Conservation (phyloP, 37 sponge, comb jelly and placozoan genomes). For the Agelas oroides region DNA sequence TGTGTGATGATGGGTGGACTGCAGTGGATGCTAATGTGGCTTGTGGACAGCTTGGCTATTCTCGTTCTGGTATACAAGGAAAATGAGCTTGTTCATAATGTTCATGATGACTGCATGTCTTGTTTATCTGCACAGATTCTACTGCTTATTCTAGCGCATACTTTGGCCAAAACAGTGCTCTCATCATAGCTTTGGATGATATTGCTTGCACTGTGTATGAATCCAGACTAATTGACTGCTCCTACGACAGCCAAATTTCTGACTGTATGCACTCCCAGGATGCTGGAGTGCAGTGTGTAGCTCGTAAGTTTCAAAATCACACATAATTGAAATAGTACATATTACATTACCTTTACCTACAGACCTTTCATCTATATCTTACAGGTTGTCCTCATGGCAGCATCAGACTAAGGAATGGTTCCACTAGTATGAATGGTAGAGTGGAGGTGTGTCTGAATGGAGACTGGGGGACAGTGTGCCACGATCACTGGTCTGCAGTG, state of each 20-base stretch:
- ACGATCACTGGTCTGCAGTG: not conserved
- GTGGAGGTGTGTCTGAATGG: conserved; percentile 1
- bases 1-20: conserved; percentile 10
- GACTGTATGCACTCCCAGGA: too few relatives aligned
- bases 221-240: not conserved
- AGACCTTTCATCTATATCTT: too few relatives aligned
- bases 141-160: too few relatives aligned
- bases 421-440: not conserved
- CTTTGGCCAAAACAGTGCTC: too few relatives aligned
- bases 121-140: too few relatives aligned
- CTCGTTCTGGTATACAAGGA: too few relatives aligned
- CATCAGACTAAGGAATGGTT: not conserved
- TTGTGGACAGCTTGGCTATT: conserved; percentile 14
- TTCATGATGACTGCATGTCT: too few relatives aligned
- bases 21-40: not conserved
- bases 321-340: too few relatives aligned
- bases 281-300: too few relatives aligned
- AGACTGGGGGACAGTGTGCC: not conserved
- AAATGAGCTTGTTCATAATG: not conserved
- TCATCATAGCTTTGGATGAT: conserved; percentile 6
- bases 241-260: not conserved
- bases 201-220: not conserved
- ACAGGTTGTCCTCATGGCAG: conserved; percentile 19
- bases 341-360: too few relatives aligned
- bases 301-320: not conserved